phyloP scores from a whole-genome alignment of 2,888 invertebrate species.

The Ptilodon capucinus region DNA sequence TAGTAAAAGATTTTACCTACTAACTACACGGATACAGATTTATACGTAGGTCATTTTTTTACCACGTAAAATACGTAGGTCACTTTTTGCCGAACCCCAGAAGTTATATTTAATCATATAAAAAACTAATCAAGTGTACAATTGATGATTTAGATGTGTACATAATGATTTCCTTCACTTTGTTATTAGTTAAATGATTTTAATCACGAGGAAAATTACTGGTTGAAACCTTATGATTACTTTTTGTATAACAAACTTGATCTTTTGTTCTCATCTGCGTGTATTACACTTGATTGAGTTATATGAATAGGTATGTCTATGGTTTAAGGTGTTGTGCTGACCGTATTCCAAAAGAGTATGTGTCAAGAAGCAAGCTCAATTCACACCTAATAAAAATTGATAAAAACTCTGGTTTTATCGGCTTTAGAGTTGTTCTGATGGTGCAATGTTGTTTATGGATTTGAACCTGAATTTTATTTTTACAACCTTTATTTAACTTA shows the following conservation, averaged over 20 bases:
- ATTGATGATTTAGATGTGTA: conserved; percentile 26
- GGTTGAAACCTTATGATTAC: conserved; percentile 5
- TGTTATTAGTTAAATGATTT: conserved; percentile 28
- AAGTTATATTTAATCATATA: conserved; percentile 9
- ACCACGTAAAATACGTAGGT: background rate
- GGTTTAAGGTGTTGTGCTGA: too few species aligned
- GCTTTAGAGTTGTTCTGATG: too few species aligned
- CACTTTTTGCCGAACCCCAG: conserved; percentile 8
- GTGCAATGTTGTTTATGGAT: too few species aligned
- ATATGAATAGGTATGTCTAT: background rate
- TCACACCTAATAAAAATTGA: too few species aligned
- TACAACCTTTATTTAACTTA: too few species aligned
- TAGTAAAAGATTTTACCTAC: background rate
- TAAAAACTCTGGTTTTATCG: too few species aligned
- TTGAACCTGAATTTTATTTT: too few species aligned
- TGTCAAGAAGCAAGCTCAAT: too few species aligned
- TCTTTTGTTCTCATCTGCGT: background rate
- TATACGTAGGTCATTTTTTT: conserved; percentile 23
- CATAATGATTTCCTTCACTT: conserved; percentile 25
- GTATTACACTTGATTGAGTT: background rate
- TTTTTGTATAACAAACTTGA: background rate
- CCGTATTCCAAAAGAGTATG: too few species aligned
- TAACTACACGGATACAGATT: conserved; percentile 22
- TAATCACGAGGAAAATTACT: conserved; percentile 27
- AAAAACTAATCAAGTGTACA: conserved; percentile 30